Evolutionary conservation across 2,888 invertebrate genomes (phyloP).

Genomic region (Apotomis turbidana): DNA sequence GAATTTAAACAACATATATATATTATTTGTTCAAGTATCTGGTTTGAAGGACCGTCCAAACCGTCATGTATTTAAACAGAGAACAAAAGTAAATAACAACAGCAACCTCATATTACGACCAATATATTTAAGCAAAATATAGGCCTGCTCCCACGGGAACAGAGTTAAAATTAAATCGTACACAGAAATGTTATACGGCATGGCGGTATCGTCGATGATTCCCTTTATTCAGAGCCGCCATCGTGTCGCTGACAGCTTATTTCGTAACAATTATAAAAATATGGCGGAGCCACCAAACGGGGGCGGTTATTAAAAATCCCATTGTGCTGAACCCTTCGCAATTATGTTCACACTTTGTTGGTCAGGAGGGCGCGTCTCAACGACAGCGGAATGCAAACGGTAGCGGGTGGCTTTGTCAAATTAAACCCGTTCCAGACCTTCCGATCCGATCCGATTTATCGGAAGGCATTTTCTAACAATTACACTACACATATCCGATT

Average conservation of each 20-base stretch:
- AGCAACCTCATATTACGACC: neutral
- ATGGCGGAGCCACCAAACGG: slow-evolving; percentile 22
- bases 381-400: slow-evolving; percentile 14
- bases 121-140: slow-evolving; percentile 5
- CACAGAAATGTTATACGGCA: neutral
- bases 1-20: neutral
- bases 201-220: neutral
- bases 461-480: no score
- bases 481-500: no score
- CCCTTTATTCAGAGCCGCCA: slow-evolving; percentile 3
- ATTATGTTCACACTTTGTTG: slow-evolving; percentile 55
- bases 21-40: neutral
- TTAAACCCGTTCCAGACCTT: no score
- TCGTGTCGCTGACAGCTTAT: slow-evolving; percentile 36
- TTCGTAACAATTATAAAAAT: slow-evolving; percentile 39
- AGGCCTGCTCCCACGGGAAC: neutral
- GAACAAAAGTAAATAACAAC: neutral
- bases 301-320: slow-evolving; percentile 43
- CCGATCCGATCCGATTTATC: no score
- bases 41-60: slow-evolving; percentile 8
- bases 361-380: neutral
- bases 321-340: slow-evolving; percentile 45
- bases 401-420: slow-evolving; percentile 10
- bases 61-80: slow-evolving; percentile 8
- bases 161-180: slow-evolving; percentile 1